Evolutionary conservation across 1,140 invertebrate species (phyloP).

Genomic region (Galleria mellonella): DNA sequence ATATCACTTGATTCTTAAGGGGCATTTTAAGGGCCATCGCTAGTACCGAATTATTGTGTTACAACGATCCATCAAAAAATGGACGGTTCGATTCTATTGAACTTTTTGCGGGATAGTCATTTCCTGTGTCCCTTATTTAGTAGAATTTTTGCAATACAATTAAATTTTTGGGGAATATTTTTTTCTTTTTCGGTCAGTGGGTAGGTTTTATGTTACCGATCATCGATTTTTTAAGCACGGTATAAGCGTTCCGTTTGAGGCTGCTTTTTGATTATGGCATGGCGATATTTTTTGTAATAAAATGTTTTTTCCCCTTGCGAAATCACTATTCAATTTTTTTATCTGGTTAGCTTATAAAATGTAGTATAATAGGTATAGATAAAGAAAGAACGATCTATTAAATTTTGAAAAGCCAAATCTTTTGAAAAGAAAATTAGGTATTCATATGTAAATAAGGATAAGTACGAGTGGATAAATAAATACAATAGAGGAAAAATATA

Average conservation of each 20-base stretch:
- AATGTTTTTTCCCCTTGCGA: too few relatives aligned
- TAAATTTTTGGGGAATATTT: slow-evolving; percentile 42
- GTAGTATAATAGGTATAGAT: slow-evolving; percentile 20
- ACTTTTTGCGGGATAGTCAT: slow-evolving; percentile 53
- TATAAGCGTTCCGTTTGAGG: slow-evolving; percentile 14
- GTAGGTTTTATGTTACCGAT: slow-evolving; percentile 44
- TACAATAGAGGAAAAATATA: too few relatives aligned
- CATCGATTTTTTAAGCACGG: slow-evolving; percentile 15
- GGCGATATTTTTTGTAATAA: slow-evolving; percentile 1
- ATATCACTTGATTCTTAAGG: slow-evolving; percentile 66
- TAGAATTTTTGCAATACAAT: slow-evolving; percentile 60
- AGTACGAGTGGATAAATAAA: too few relatives aligned
- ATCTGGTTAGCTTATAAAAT: slow-evolving; percentile 14
- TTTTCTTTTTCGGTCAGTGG: slow-evolving; percentile 59
- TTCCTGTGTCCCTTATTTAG: slow-evolving; percentile 56
- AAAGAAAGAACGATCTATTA: neutral
- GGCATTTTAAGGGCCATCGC: slow-evolving; percentile 56
- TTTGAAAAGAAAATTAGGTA: too few relatives aligned
- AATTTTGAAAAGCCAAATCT: too few relatives aligned
- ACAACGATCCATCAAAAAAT: slow-evolving; percentile 63
- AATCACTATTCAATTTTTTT: too few relatives aligned
- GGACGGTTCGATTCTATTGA: slow-evolving; percentile 49
- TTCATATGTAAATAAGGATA: too few relatives aligned
- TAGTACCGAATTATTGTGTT: slow-evolving; percentile 59
- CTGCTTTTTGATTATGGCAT: neutral